Evolutionary conservation across 2,888 invertebrate species (phyloP).

Genomic region (Allolobophora icterica): DNA sequence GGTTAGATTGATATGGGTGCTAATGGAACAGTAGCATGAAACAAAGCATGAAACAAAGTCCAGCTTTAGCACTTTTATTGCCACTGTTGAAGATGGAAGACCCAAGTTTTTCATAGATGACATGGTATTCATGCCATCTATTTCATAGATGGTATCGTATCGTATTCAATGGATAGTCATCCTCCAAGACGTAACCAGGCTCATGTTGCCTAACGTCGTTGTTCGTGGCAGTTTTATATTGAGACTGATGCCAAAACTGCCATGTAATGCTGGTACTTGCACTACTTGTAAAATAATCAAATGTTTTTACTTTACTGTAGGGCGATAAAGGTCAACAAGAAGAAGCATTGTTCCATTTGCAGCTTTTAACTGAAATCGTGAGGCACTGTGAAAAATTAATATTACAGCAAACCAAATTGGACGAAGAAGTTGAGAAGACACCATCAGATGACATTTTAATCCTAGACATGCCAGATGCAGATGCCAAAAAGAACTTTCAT

Average conservation of each 20-base stretch:
- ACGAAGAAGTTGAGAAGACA: neutral
- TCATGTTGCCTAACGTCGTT: neutral
- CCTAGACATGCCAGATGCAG: neutral
- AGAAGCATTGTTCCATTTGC: neutral
- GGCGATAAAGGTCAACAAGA: slow-evolving; percentile 2
- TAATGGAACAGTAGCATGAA: too few species aligned
- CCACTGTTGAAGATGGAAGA: too few species aligned
- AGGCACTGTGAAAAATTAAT: neutral
- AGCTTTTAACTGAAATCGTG: neutral
- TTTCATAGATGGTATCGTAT: too few species aligned
- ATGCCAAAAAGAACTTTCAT: neutral
- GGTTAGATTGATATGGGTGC: too few species aligned
- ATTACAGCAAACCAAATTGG: neutral
- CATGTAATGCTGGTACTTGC: neutral
- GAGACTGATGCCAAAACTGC: neutral
- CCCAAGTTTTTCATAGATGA: too few species aligned
- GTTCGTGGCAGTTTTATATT: neutral
- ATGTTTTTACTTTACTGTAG: neutral
- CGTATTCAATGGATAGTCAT: too few species aligned
- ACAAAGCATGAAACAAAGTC: too few species aligned
- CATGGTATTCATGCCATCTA: too few species aligned
- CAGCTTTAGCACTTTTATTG: too few species aligned
- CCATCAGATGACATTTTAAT: neutral
- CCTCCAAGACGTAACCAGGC: too few species aligned
- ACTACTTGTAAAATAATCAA: neutral